Conservation (phyloP, 2,113 vertebrate species). For the Phrynosoma blainvillii region DNA sequence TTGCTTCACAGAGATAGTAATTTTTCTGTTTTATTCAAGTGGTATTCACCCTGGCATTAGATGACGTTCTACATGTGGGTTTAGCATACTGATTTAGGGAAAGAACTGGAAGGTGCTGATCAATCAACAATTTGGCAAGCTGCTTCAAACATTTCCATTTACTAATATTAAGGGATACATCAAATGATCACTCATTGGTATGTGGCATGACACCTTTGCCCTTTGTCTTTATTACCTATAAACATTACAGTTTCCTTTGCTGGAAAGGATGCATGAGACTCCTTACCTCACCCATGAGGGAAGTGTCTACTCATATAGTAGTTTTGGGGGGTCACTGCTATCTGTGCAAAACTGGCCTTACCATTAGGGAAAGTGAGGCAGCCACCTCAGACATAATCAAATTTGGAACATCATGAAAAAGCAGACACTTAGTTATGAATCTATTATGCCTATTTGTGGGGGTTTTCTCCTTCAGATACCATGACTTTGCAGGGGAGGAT, state of each 20-base stretch:
- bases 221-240: background rate
- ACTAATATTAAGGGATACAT: background rate
- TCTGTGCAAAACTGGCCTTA: too few species aligned
- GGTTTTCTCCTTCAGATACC: too few species aligned
- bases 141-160: background rate
- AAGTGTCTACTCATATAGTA: background rate
- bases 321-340: too few species aligned
- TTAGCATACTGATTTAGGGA: background rate
- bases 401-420: background rate
- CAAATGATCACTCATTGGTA: background rate
- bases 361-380: too few species aligned
- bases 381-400: background rate
- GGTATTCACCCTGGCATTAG: background rate
- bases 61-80: background rate
- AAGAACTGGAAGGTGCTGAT: background rate
- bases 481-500: too few species aligned
- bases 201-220: background rate
- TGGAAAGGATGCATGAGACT: background rate
- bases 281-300: background rate
- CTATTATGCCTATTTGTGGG: too few species aligned
- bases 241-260: background rate
- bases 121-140: background rate
- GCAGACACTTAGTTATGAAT: too few species aligned
- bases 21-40: background rate
- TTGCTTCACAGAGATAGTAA: background rate